Evolutionary conservation across 1,140 invertebrate genomes (phyloP).

Genomic region (Hyphantria cunea): DNA sequence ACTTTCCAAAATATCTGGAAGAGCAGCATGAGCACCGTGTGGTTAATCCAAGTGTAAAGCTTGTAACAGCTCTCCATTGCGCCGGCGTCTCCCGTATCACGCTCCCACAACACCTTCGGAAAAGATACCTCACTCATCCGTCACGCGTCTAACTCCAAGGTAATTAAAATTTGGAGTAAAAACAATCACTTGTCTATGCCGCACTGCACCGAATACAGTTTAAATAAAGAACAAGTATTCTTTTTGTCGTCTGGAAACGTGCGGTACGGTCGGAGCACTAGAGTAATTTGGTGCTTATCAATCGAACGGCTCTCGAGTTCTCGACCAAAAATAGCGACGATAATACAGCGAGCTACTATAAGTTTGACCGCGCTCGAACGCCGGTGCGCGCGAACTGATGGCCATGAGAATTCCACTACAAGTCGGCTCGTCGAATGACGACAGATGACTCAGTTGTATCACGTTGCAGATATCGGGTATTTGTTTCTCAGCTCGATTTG

Average conservation of each 20-base stretch:
- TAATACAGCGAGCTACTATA: conserved; percentile 40
- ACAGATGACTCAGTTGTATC: conserved; percentile 72
- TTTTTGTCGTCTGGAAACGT: conserved; percentile 32
- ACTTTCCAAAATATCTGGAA: conserved; percentile 77
- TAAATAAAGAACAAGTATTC: conserved; percentile 13
- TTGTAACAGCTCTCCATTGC: conserved; percentile 76
- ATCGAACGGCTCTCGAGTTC: conserved; percentile 46
- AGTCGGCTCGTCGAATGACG: conserved; percentile 50
- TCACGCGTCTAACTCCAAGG: conserved; percentile 53
- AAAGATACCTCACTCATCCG: conserved; percentile 71
- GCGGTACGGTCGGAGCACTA: conserved; percentile 37
- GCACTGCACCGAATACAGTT: conserved; percentile 25
- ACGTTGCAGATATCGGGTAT: conserved; percentile 46
- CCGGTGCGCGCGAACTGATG: conserved; percentile 72
- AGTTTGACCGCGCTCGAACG: conserved; percentile 59
- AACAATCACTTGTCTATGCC: neutral
- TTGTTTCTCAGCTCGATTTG: conserved; percentile 43
- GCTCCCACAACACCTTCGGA: conserved; percentile 58
- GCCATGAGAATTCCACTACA: conserved; percentile 45
- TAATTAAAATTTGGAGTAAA: conserved; percentile 36
- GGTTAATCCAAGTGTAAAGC: conserved; percentile 73
- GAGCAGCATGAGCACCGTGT: conserved; percentile 70
- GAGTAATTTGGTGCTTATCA: conserved; percentile 64
- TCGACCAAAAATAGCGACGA: conserved; percentile 58
- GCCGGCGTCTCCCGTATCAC: conserved; percentile 45